Percentiles rank a stretch among this genome's conserved stretches.
These are phyloP conservation scores for Gasterosteus aculeatus DNA, from an alignment of 2,113 vertebrate genomes.

Conservation along the genomic window DNA sequence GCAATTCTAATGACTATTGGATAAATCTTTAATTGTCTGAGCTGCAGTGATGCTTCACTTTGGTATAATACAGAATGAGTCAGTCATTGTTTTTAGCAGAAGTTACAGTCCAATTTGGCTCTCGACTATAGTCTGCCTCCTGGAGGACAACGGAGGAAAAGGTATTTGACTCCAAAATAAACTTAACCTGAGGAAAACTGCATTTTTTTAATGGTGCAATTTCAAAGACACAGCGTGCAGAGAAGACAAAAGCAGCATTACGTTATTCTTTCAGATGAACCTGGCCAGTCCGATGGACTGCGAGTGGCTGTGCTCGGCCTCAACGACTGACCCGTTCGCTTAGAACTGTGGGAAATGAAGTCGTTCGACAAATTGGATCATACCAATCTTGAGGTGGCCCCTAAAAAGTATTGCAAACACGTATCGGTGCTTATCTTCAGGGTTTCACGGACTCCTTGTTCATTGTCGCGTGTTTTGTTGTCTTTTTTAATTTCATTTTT, in stretches of 20 bases:
- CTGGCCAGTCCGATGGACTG: background rate
- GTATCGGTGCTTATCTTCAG: rapidly evolving
- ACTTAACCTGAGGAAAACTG: background rate
- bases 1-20: background rate
- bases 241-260: background rate
- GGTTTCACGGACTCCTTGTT: rapidly evolving
- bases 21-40: background rate
- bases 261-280: background rate
- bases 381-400: conserved; percentile 44
- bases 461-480: rapidly evolving
- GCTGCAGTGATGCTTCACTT: background rate
- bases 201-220: background rate
- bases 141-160: conserved; percentile 20
- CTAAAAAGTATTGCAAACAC: background rate
- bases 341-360: conserved; percentile 61
- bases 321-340: background rate
- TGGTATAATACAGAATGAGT: background rate
- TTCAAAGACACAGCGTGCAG: background rate
- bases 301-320: no score
- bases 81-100: background rate
- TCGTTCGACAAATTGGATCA: conserved; percentile 37
- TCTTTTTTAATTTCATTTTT: background rate
- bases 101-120: background rate
- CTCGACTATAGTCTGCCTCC: conserved; percentile 17
- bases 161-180: background rate